Conservation (phyloP, 2,888 invertebrate genomes). For the Cantharis nigra region DNA sequence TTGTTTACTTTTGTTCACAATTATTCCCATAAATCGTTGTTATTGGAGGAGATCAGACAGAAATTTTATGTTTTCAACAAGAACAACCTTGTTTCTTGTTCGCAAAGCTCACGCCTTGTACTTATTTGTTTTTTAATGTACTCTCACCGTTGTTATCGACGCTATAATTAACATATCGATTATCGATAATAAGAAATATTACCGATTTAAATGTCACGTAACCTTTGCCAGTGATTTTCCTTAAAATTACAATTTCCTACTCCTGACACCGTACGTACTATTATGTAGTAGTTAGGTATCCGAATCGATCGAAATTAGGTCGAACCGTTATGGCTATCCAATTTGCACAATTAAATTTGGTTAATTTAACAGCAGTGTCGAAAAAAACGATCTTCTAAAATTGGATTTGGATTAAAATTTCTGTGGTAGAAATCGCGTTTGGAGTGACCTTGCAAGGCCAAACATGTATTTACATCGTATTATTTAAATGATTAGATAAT, state of each 20-base stretch:
- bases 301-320: neutral
- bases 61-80: neutral
- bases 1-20: neutral
- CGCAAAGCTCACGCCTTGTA: neutral
- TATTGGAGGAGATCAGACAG: neutral
- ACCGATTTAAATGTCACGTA: neutral
- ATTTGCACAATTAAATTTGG: neutral
- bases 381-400: neutral
- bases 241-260: neutral
- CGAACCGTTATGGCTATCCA: neutral
- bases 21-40: neutral
- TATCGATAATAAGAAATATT: neutral
- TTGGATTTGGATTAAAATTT: neutral
- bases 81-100: slow-evolving; percentile 4
- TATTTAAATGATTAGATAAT: neutral
- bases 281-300: neutral
- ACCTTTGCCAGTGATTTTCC: neutral
- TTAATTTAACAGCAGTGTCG: neutral
- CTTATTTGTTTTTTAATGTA: neutral
- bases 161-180: neutral
- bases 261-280: neutral
- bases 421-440: neutral
- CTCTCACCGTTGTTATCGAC: neutral
- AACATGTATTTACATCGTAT: neutral
- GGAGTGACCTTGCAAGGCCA: neutral